These are phyloP conservation scores for Dendrolimus kikuchii DNA, from an alignment of 1,140 invertebrate species.

Conservation along the genomic window DNA sequence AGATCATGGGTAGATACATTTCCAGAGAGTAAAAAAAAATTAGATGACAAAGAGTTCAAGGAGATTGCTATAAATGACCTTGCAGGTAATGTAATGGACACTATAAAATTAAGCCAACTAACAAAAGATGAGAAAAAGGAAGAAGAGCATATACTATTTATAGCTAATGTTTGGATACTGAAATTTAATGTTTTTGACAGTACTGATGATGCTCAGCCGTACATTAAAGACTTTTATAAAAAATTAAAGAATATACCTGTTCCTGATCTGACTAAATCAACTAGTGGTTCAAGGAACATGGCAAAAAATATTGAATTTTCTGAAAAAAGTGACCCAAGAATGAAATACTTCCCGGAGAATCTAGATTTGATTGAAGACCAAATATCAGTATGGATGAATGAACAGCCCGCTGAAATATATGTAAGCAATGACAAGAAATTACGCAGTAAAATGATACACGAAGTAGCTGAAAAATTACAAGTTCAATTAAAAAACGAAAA, in stretches of 20 bases:
- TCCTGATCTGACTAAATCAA: constrained; percentile 16
- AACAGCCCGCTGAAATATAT: constrained; percentile 23
- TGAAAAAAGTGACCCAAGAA: constrained; percentile 4
- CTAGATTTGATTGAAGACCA: constrained; percentile 26
- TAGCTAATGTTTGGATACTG: neutral
- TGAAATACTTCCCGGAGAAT: constrained; percentile 11
- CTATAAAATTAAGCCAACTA: constrained; percentile 26
- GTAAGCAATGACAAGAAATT: constrained; percentile 9
- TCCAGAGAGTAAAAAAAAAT: constrained; percentile 17
- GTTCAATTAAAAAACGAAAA: constrained; percentile 13
- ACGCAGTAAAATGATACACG: constrained; percentile 12
- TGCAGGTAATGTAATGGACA: constrained; percentile 32
- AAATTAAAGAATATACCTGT: constrained; percentile 19
- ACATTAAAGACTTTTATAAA: constrained; percentile 17
- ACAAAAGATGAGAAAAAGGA: constrained; percentile 14
- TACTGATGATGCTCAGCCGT: constrained; percentile 16
- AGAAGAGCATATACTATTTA: constrained; percentile 20
- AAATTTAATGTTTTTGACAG: constrained; percentile 20
- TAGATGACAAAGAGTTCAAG: constrained; percentile 17
- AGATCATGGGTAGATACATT: constrained; percentile 26
- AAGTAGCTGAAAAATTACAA: constrained; percentile 18
- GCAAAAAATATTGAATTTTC: constrained; percentile 12
- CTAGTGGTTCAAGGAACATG: constrained; percentile 17
- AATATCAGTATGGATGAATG: constrained; percentile 31
- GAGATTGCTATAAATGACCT: constrained; percentile 28